Base-by-base conservation (phyloP, 1,140 invertebrate species). In the Trichonephila inaurata region DNA sequence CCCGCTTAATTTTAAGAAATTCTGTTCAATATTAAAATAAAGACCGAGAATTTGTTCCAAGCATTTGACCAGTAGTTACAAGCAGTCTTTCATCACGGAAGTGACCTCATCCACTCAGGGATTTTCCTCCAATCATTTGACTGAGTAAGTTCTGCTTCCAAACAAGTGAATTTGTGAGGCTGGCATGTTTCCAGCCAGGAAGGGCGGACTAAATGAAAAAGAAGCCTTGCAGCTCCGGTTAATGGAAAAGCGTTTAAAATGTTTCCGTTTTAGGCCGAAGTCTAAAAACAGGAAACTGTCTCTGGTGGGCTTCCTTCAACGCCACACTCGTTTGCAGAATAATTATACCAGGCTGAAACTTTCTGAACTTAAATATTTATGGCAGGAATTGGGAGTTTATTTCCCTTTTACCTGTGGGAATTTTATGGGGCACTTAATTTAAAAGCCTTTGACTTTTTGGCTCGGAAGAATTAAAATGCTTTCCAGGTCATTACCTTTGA, bases 261-360 rank as follows among this genome's bases (percentile, higher is more conserved):
- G 82, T 60, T 85, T 85, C 82, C 82, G 82, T 85, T 85, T 85
- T 85, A 21, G 44, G 58, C 12, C 21, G 24, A 6, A 44, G 82
- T n/a, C 40, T 21, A 24, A 85, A 85, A 85, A 85, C 82, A 85
- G 82, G 82, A 85, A 85, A 85, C 69, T 85, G 44, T 16, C 28
- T 85, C 21, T 51, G 82, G 40, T 85, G 21, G 21, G 82, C 21
- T 85, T 85, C 69, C 69, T 77, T 77, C 69, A 28, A 4, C 69
- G 28, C 69, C 24, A 28, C 69, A 77, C 28, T 77, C 69, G 69
- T 33, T 77, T 24, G 8, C 14, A 4, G 69, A 77, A 77, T 77
- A 77, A 77, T 77, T 77, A 77, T 77, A 33, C 24, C 2, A 77
- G 66, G 8, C 66, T 14, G n/a, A 8, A 77, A 28, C 28, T 16